Percentiles rank a stretch among this genome's conserved stretches.
These are phyloP conservation scores for Mactra quadrangularis DNA, from an alignment of 1,140 invertebrate genomes.

Conservation along the genomic window DNA sequence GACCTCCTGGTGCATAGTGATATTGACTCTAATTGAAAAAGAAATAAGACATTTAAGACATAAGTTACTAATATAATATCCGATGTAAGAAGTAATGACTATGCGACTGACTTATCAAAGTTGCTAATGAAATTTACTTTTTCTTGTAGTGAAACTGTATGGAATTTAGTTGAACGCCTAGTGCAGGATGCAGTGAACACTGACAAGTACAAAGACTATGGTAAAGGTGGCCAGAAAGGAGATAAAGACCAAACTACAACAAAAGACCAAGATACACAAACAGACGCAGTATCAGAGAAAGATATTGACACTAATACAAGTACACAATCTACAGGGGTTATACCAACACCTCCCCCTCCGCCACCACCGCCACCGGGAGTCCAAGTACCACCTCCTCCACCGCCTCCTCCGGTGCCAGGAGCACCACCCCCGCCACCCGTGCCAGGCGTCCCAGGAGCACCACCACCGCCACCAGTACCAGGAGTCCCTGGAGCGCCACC, in stretches of 20 bases:
- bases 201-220: constrained; percentile 44
- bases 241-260: constrained; percentile 23
- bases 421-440: constrained; percentile 28
- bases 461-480: constrained; percentile 53
- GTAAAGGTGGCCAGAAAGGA: constrained; percentile 49
- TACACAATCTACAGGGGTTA: neutral
- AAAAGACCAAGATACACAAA: constrained; percentile 74
- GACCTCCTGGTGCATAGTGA: too few species aligned
- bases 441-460: constrained; percentile 57
- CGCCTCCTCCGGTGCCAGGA: constrained; percentile 64
- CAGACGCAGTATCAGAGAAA: constrained; percentile 52
- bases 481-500: constrained; percentile 48
- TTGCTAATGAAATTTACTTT: too few species aligned
- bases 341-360: constrained; percentile 55
- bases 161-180: constrained; percentile 73
- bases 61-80: too few species aligned
- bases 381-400: constrained; percentile 65
- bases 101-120: too few species aligned
- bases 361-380: constrained; percentile 80
- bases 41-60: too few species aligned
- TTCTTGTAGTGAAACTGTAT: constrained; percentile 74
- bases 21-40: too few species aligned
- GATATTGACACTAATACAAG: neutral
- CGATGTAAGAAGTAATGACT: too few species aligned
- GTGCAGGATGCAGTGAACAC: constrained; percentile 70